phyloP scores from a whole-genome alignment of 2,797 vertebrate species.

The Pantherophis vulpinus region DNA sequence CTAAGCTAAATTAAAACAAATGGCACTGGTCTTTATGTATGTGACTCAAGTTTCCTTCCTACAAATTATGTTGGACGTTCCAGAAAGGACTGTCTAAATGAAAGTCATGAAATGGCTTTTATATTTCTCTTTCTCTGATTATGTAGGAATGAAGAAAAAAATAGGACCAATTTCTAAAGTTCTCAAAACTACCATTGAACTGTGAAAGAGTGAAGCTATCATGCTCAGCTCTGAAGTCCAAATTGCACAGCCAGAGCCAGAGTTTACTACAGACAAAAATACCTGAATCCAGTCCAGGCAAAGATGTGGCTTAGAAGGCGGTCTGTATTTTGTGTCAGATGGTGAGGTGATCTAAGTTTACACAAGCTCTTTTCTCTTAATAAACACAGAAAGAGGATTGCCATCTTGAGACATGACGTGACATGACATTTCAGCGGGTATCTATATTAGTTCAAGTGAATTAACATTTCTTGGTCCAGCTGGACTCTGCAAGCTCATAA shows the following conservation, averaged over 20 bases:
- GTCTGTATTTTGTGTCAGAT: background rate
- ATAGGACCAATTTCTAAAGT: background rate
- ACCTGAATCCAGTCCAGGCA: background rate
- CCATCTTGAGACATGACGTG: background rate
- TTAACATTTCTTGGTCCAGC: background rate
- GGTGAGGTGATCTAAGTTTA: background rate
- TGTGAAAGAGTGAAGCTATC: background rate
- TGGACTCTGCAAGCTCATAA: background rate
- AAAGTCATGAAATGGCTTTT: background rate
- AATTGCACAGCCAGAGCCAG: background rate
- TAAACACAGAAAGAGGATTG: background rate
- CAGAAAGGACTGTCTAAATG: background rate
- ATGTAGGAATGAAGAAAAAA: background rate
- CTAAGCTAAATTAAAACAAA: background rate
- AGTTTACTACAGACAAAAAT: background rate
- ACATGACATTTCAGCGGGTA: background rate
- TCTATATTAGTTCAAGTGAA: background rate
- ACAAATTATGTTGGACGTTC: background rate
- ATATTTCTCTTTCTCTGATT: background rate
- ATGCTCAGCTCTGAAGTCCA: background rate
- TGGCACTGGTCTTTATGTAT: background rate
- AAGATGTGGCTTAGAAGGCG: background rate
- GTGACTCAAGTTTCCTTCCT: background rate
- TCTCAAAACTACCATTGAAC: background rate
- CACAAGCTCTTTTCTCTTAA: background rate